These are phyloP conservation scores for Aphelinus atriplicis DNA, from an alignment of 1,140 invertebrate genomes.

Conservation along the genomic window DNA sequence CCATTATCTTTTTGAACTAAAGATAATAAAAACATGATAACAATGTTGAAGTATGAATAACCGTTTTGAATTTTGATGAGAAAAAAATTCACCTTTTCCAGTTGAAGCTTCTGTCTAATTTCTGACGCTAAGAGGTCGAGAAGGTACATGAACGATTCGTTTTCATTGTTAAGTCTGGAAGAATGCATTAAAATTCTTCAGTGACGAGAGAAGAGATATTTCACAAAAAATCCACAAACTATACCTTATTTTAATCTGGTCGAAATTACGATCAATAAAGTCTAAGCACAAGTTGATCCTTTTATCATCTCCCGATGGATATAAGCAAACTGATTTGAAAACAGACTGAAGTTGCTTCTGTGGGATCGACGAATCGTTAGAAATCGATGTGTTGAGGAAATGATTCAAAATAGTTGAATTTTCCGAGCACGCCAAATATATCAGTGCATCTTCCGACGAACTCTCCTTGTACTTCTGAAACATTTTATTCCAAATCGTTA, in stretches of 20 bases:
- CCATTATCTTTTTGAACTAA: conserved; percentile 29
- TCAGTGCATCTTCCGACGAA: conserved; percentile 33
- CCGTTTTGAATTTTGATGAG: conserved; percentile 3
- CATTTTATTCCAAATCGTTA: conserved; percentile 37
- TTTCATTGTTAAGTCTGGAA: conserved; percentile 27
- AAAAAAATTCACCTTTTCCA: conserved; percentile 18
- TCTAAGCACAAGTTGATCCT: conserved; percentile 34
- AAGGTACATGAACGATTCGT: conserved; percentile 23
- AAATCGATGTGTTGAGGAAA: conserved; percentile 35
- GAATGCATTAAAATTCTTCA: neutral
- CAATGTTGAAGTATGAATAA: neutral
- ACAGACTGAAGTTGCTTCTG: conserved; percentile 23
- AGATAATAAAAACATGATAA: conserved; percentile 7
- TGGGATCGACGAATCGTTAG: conserved; percentile 8
- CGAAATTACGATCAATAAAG: conserved; percentile 24
- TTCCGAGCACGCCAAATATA: conserved; percentile 41
- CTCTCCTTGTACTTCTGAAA: conserved; percentile 38
- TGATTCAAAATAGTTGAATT: conserved; percentile 41
- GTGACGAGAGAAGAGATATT: neutral
- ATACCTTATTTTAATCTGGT: conserved; percentile 26
- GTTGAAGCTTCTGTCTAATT: conserved; percentile 30
- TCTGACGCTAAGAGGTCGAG: conserved; percentile 34
- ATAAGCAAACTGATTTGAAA: conserved; percentile 37
- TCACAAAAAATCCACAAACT: too few relatives aligned
- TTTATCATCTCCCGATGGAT: conserved; percentile 25